Evolutionary conservation across 2,888 invertebrate species (phyloP).

Genomic region (Ferrisia virgata): DNA sequence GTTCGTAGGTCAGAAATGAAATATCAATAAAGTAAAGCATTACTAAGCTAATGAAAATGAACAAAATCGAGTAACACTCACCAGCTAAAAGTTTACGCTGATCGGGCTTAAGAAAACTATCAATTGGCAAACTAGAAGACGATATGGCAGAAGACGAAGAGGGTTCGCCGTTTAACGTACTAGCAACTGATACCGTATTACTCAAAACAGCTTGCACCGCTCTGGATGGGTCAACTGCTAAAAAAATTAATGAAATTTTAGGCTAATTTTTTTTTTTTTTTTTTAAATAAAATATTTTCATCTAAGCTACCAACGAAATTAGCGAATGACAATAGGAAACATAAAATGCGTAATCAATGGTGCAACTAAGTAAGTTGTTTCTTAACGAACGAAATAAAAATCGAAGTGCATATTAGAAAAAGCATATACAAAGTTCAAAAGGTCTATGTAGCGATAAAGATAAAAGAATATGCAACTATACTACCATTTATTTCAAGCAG

Average conservation of each 20-base stretch:
- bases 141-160: slow-evolving; percentile 41
- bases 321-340: background rate
- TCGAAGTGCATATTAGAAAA: background rate
- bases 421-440: background rate
- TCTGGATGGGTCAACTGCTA: slow-evolving; percentile 37
- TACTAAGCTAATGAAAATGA: background rate
- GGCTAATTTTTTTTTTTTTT: background rate
- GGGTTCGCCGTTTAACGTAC: slow-evolving; percentile 38
- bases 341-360: too few species aligned
- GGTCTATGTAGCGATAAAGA: background rate
- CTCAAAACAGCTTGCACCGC: slow-evolving; percentile 44
- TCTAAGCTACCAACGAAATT: background rate
- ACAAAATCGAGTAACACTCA: background rate
- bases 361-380: background rate
- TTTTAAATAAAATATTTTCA: background rate
- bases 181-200: slow-evolving; percentile 39
- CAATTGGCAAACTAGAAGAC: slow-evolving; percentile 44
- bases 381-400: background rate
- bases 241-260: background rate
- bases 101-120: slow-evolving; percentile 44
- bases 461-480: slow-evolving; percentile 22
- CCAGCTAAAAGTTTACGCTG: slow-evolving; percentile 44
- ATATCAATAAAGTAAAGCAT: too few species aligned
- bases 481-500: slow-evolving; percentile 30
- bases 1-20: too few species aligned